These are phyloP conservation scores for Alfaro cultratus DNA, from an alignment of 2,797 vertebrate species.

Conservation along the genomic window DNA sequence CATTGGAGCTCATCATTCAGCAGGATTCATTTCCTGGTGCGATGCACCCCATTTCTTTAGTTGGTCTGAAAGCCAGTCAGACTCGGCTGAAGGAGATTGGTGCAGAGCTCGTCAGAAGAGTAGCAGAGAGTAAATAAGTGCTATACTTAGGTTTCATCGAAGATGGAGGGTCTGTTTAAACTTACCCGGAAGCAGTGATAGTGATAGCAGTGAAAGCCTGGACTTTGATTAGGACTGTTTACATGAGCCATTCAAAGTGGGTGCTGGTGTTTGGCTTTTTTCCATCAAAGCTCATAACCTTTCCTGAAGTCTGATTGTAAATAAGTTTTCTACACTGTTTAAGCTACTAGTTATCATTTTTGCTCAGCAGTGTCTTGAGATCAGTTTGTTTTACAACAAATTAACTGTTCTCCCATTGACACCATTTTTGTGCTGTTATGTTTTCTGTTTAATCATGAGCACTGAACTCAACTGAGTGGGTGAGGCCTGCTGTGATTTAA, in stretches of 20 bases:
- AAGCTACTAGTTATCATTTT: not conserved
- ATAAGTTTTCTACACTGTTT: too few relatives aligned
- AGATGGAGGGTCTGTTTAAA: not conserved
- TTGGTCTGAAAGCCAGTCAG: constrained; percentile 37
- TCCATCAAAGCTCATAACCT: too few relatives aligned
- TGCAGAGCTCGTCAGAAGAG: constrained; percentile 3
- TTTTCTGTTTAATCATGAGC: not conserved
- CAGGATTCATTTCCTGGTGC: constrained; percentile 34
- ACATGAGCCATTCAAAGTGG: too few relatives aligned
- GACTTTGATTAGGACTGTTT: too few relatives aligned
- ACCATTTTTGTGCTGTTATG: not conserved
- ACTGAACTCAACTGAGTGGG: not conserved
- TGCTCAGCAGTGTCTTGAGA: not conserved
- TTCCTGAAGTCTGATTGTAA: too few relatives aligned
- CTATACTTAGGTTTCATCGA: not conserved
- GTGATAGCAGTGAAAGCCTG: too few relatives aligned
- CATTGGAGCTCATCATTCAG: constrained; percentile 1
- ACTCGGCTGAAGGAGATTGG: constrained; percentile 16
- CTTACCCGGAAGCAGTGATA: too few relatives aligned
- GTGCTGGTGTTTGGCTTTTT: not conserved
- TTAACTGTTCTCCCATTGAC: not conserved
- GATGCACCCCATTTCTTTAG: constrained; percentile 18
- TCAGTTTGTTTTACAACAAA: not conserved
- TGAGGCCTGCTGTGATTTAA: not conserved
- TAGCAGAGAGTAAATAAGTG: not conserved